Evolutionary conservation across 1,140 invertebrate species (phyloP).

Genomic region (Bombyx mandarina): DNA sequence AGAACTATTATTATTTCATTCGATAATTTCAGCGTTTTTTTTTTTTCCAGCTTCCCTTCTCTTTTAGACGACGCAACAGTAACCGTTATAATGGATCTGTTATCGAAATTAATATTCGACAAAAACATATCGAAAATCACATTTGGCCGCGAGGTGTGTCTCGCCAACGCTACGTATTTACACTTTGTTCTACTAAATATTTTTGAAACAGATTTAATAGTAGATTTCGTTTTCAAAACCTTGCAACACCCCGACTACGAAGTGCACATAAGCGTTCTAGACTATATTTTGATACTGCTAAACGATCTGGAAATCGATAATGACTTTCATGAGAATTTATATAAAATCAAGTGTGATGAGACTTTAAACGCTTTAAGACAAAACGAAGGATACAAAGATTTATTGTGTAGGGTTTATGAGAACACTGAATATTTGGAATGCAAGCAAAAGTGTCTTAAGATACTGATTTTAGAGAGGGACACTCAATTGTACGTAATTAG

Average conservation of each 20-base stretch:
- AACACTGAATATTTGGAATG: slow-evolving; percentile 41
- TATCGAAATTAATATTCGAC: slow-evolving; percentile 27
- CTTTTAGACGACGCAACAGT: slow-evolving; percentile 20
- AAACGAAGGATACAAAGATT: slow-evolving; percentile 17
- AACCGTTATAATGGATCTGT: slow-evolving; percentile 16
- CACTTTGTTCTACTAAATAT: slow-evolving; percentile 25
- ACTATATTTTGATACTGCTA: slow-evolving; percentile 37
- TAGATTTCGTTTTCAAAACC: slow-evolving; percentile 19
- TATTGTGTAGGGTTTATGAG: slow-evolving; percentile 29
- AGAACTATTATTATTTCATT: no score
- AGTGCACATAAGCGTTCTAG: slow-evolving; percentile 31
- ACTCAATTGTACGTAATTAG: slow-evolving; percentile 30
- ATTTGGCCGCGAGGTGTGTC: slow-evolving; percentile 33
- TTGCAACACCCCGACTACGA: slow-evolving; percentile 36
- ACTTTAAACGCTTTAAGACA: slow-evolving; percentile 14
- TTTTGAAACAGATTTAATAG: slow-evolving; percentile 12
- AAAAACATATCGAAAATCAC: slow-evolving; percentile 7
- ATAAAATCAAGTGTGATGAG: slow-evolving; percentile 9
- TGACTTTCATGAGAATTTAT: slow-evolving; percentile 32
- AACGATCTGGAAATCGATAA: slow-evolving; percentile 25
- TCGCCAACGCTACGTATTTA: slow-evolving; percentile 31
- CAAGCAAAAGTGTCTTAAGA: slow-evolving; percentile 37
- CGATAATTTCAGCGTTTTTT: neutral
- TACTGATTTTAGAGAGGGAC: slow-evolving; percentile 30
- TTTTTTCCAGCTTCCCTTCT: slow-evolving; percentile 38